Base-by-base conservation (phyloP, 1,140 invertebrate species). In the Vanessa atalanta region DNA sequence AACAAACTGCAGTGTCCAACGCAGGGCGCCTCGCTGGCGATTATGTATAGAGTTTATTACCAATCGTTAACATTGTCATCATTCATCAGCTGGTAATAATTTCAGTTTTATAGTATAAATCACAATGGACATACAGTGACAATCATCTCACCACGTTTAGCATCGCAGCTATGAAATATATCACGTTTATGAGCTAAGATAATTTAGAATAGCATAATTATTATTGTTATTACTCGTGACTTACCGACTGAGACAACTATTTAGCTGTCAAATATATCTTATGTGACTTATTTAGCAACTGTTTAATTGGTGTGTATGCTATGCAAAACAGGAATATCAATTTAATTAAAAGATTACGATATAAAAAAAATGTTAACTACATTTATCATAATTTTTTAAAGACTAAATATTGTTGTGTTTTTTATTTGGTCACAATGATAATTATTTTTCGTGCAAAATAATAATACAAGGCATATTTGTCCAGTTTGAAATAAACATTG, bases 61-160 rank as follows among this genome's bases (percentile, higher is more conserved):
- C 57, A 61, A 31, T 61, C 31, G 57, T 61, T 23, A 61, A 31
- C 57, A 61, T 37, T 31, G 26, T 26, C 26, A n/a, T 60, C 20
- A 14, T 61, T 61, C 57, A 61, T 61, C 57, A 61, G 12, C 23
- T 61, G 57, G 3, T 61, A 60, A 60, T 26, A 69, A 69, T 60
- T 57, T 53, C 15, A 4, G 51, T 60, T 43, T 69, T 55, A 69
- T 57, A 37, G 13, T 57, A 69, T 69, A 69, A 69, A 69, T 69
- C 66, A 60, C 66, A 55, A 65, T 20, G n/a, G 65, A 78, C 82
- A 82, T 73, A 48, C 70, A 79, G 71, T 78, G 76, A 78, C 78
- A 71, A 84, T 82, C 76, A 84, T 68, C 65, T 71, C 65, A 57
- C 55, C 69, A 71, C 70, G 68, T 68, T 61, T 74, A 51, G 13